Base-by-base conservation (phyloP, 2,113 vertebrate genomes). In the Pterocles orientalis region DNA sequence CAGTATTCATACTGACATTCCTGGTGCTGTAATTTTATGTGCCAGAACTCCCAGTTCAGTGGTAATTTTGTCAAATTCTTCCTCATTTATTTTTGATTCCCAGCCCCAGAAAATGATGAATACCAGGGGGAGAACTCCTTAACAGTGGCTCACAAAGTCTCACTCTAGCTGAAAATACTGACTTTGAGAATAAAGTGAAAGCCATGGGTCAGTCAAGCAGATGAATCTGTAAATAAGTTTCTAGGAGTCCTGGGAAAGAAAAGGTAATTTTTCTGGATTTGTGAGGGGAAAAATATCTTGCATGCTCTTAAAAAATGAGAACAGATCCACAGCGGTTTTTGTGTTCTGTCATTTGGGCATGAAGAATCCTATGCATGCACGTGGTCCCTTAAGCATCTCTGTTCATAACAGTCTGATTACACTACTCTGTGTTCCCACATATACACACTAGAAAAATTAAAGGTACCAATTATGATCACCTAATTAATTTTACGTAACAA, bases 321-420 rank as follows among this genome's bases (percentile, higher is more conserved):
- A 70, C 4, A 68, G 18, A 71, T 6, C 1, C 23, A 33, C 0
- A 1, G 8, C 2, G 0, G 0, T 2, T 31, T 92, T 88, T 69
- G 11, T 51, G 18, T 7, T 84, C 11, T 77, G 33, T 60, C 18
- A n/a, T 39, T 31, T 34, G 8, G 69, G 14, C 8, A 20, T 47
- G 31, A 72, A 83, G 51, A 64, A 62, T 26, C 10, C 48, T 17
- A 19, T 4, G 8, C 6, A n/a, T 1, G 1, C 0, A 0, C 33
- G 21, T 15, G 7, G 8, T 15, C 5, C 19, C 34, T 62, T 36
- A 21, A 64, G 12, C 51, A 66, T 25, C 4, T 41, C 20, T 50
- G 12, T 21, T 31, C 12, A 2, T 19, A 62, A 23, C 4, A 51
- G 12, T 33, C 58, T 36, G 14, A 75, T 73, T 18, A 36, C 4